Base-by-base conservation (phyloP, 2,888 invertebrate genomes). In the Zelleria hepariella region DNA sequence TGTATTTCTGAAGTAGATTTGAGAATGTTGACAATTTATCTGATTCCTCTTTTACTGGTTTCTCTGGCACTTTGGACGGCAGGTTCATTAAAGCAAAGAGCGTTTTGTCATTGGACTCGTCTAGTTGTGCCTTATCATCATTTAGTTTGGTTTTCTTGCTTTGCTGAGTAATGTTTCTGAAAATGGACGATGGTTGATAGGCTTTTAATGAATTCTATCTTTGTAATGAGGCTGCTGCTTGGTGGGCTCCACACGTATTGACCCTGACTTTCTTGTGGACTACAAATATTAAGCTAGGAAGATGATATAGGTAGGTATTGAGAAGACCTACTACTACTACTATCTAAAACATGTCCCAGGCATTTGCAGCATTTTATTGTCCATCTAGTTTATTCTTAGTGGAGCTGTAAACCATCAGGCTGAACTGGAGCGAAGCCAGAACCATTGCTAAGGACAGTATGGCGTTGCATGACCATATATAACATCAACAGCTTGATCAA, bases 81-180 rank as follows among this genome's bases (percentile, higher is more conserved):
- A 86, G 67, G 58, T 80, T 85, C 2, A 91, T 71, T 51, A 92
- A 69, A 59, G 91, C 90, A 74, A 92, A 91, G 55, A 92, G 72
- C 6, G 92, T 92, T 66, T 87, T 90, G 67, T 92, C 92, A 67
- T 74, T 82, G 5, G 91, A 91, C 66, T 90, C 90, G 58, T 86
- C 82, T 54, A 82, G 61, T 59, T 71, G 71, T 2, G 71, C 65
- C 32, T 24, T 58, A 8, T 70, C 67, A 24, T 67, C 62, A 42
- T 77, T 74, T 61, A 80, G 21, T 66, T 82, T 87, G 1, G 68
- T 58, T 67, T 76, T 85, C 63, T 88, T 87, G 58, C 60, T 75
- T 64, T 73, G 65, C 61, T 81, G 77, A 60, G 62, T 57, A 63
- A 73, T 73, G 61, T 70, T 75, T 65, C 86, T 86, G 65, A 52